These are phyloP conservation scores for Baryphthengus martii DNA, from an alignment of 2,113 vertebrate species.

Conservation along the genomic window DNA sequence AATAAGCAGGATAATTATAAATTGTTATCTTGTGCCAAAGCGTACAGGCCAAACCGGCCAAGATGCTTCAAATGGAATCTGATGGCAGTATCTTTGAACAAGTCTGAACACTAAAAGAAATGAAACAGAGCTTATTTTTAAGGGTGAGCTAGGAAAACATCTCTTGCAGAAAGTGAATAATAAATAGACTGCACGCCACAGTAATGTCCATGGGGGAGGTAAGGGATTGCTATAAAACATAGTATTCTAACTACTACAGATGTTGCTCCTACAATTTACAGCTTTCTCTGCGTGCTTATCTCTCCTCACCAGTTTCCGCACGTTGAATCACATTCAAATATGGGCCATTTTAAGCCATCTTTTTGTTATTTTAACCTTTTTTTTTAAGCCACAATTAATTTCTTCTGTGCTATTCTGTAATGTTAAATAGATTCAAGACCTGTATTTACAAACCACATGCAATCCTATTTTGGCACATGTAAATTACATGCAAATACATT, in stretches of 20 bases:
- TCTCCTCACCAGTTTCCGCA: slow-evolving; percentile 70
- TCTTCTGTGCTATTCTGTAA: slow-evolving; percentile 63
- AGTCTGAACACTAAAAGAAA: slow-evolving; percentile 27
- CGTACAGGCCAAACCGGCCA: neutral
- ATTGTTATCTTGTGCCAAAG: neutral
- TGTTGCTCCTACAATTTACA: slow-evolving; percentile 72
- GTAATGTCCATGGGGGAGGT: slow-evolving; percentile 59
- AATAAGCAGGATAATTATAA: neutral
- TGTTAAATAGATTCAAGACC: slow-evolving; percentile 66
- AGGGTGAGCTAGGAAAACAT: slow-evolving; percentile 65
- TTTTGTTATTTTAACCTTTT: slow-evolving; percentile 72
- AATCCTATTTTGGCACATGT: slow-evolving; percentile 76
- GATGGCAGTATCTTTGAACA: slow-evolving; percentile 14
- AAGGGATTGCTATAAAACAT: slow-evolving; percentile 69
- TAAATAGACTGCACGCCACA: slow-evolving; percentile 60
- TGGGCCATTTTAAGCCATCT: slow-evolving; percentile 62
- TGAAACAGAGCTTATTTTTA: slow-evolving; percentile 37
- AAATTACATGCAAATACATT: slow-evolving; percentile 79
- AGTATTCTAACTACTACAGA: slow-evolving; percentile 70
- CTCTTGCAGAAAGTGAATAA: slow-evolving; percentile 61
- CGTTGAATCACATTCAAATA: slow-evolving; percentile 64
- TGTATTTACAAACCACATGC: slow-evolving; percentile 71
- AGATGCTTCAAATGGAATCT: slow-evolving; percentile 10
- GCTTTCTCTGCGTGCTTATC: slow-evolving; percentile 67
- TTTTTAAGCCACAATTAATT: slow-evolving; percentile 65